Conservation (phyloP, 2,888 invertebrate species). For the Epirrita christyi region DNA sequence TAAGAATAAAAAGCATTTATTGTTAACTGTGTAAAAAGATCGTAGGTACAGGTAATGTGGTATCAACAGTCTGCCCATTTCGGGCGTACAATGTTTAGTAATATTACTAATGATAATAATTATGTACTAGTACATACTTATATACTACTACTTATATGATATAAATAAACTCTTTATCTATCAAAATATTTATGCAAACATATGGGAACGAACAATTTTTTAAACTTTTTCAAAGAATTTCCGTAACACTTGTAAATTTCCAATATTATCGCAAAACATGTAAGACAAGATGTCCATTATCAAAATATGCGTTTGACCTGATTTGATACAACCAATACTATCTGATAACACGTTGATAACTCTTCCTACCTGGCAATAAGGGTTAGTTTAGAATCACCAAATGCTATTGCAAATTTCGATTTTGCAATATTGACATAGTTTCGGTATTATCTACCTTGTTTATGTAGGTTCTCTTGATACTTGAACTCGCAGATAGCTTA, state of each 20-base stretch:
- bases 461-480: constrained; percentile 42
- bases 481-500: constrained; percentile 17
- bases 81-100: too few relatives aligned
- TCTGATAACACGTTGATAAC: constrained; percentile 51
- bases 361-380: constrained; percentile 43
- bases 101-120: too few relatives aligned
- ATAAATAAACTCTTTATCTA: too few relatives aligned
- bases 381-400: constrained; percentile 40
- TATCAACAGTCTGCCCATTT: too few relatives aligned
- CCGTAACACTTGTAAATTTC: constrained; percentile 23
- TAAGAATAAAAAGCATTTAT: too few relatives aligned
- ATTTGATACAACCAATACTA: constrained; percentile 59
- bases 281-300: constrained; percentile 57
- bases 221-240: too few relatives aligned
- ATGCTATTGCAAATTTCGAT: constrained; percentile 34
- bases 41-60: too few relatives aligned
- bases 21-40: too few relatives aligned
- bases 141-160: too few relatives aligned
- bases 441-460: constrained; percentile 48
- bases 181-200: too few relatives aligned
- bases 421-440: constrained; percentile 58
- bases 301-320: constrained; percentile 70
- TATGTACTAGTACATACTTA: too few relatives aligned
- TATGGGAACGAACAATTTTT: too few relatives aligned
- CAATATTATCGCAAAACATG: constrained; percentile 37